Base-by-base conservation (phyloP, 2,888 invertebrate genomes). In the Heteropelma amictum region DNA sequence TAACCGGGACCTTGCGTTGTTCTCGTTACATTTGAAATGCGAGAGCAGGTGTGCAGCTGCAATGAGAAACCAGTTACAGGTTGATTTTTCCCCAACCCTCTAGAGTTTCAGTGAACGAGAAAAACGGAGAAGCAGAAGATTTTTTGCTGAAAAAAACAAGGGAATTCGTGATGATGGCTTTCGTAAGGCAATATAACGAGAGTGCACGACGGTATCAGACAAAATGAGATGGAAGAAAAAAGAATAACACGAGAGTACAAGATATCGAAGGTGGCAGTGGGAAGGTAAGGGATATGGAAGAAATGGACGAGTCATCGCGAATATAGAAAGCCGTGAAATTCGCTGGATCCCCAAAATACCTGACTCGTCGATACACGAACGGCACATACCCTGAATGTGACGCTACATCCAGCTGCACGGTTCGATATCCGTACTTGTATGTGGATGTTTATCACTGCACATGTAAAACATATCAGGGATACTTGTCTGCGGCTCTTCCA, bases 311-410 rank as follows among this genome's bases (percentile, higher is more conserved):
- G 61, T 63, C 45, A 51, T 61, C 26, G 61, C 58, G 56, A 73
- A 73, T 28, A 28, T 63, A 58, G 58, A 63, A 58, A 67, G 23
- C 63, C 63, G 28, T 3, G 51, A 61, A 76, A 51, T 28, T 70
- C 47, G 53, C 42, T 64, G 38, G 69, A 72, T 26, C 47, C 60
- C 58, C 40, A 30, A 68, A 60, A 69, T 69, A 30, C 54, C 64
- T 69, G 49, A 38, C 51, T 56, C 38, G 40, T 61, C 47, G 54
- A 69, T 60, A 30, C 30, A 35, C 14, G 35, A 30, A 42, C 14
- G 21, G 21, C 12, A 51, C 17, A n/a, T 33, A 23, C 35, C 40
- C 17, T 40, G 19, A 8, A 28, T 38, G 12, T 30, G 10, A 12
- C 23, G 7, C 26, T 33, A n/a, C 19, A 40, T 10, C 12, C n/a